A percentile compares a stretch with the other conserved stretches of the same genome.
Conservation (phyloP, 2,888 invertebrate species). For the Cetonia aurata region DNA sequence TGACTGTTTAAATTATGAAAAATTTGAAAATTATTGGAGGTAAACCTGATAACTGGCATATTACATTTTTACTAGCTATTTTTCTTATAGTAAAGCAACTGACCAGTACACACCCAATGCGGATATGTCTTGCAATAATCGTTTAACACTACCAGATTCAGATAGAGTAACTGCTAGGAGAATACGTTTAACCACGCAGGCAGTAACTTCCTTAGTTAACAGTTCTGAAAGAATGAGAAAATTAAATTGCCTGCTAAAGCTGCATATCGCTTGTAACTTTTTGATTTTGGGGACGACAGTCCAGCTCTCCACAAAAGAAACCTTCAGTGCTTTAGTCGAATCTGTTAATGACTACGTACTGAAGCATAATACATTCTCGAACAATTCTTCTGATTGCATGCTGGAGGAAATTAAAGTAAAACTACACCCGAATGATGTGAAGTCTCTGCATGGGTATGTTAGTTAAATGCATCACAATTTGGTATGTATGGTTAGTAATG, state of each 20-base stretch:
- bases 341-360: conserved; percentile 16
- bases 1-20: conserved; percentile 46
- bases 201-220: conserved; percentile 1
- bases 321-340: conserved; percentile 16
- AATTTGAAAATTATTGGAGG: conserved; percentile 47
- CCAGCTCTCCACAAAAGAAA: conserved; percentile 3
- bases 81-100: conserved; percentile 3
- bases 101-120: not conserved
- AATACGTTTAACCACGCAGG: conserved; percentile 16
- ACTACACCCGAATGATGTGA: conserved; percentile 34
- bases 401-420: conserved; percentile 36
- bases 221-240: conserved; percentile 11
- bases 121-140: not conserved
- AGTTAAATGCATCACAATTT: not conserved
- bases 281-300: conserved; percentile 10
- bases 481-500: not conserved
- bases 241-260: conserved; percentile 23
- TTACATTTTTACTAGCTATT: not conserved
- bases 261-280: conserved; percentile 32
- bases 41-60: conserved; percentile 40
- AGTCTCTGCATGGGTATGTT: conserved; percentile 36
- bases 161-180: conserved; percentile 3
- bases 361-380: not conserved
- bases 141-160: not conserved
- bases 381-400: conserved; percentile 9